Evolutionary conservation across 2,888 invertebrate genomes (phyloP).

Genomic region (Meiosimyza decipiens): DNA sequence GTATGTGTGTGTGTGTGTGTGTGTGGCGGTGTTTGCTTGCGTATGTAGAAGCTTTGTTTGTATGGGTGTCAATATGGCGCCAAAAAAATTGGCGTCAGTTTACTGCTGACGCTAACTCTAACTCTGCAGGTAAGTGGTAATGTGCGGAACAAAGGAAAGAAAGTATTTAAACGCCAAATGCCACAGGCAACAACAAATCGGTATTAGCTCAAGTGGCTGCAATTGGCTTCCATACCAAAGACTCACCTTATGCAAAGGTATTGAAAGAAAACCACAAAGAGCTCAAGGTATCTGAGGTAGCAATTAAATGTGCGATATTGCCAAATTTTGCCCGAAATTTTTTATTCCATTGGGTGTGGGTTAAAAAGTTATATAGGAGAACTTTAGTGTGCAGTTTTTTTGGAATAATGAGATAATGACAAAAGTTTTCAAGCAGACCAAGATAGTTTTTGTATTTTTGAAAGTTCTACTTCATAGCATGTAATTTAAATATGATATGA

Average conservation of each 20-base stretch:
- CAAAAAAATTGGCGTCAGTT: constrained; percentile 27
- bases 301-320: too few species aligned
- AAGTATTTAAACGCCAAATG: too few species aligned
- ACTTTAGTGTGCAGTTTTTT: too few species aligned
- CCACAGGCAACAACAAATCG: neutral
- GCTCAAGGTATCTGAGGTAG: neutral
- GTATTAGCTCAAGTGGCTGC: constrained; percentile 27
- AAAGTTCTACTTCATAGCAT: too few species aligned
- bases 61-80: constrained; percentile 23
- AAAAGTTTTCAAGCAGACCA: too few species aligned
- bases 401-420: too few species aligned
- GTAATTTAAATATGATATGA: too few species aligned
- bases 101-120: neutral
- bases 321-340: too few species aligned
- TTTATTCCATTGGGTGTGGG: too few species aligned
- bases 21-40: neutral
- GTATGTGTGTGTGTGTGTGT: constrained; percentile 4
- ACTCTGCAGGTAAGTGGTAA: neutral
- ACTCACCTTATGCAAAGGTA: neutral
- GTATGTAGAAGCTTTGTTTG: neutral
- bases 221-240: neutral
- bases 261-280: neutral
- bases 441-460: too few species aligned
- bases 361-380: too few species aligned
- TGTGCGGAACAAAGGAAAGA: too few species aligned